These are phyloP conservation scores for Etheostoma perlongum DNA, from an alignment of 2,797 vertebrate genomes.

Conservation along the genomic window DNA sequence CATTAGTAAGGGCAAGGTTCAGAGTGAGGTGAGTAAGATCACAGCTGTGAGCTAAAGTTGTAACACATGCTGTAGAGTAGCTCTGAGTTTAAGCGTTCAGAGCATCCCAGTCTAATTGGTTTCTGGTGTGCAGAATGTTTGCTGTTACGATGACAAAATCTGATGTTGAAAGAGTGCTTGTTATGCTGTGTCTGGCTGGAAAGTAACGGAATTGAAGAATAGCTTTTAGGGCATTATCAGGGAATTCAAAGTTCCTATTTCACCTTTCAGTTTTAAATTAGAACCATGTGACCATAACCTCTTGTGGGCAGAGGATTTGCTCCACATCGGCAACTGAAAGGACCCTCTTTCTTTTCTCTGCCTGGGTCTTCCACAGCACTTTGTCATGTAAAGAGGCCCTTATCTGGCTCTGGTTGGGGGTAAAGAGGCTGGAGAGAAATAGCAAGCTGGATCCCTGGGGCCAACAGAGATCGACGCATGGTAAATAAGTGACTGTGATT, in stretches of 20 bases:
- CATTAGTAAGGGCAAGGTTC: slow-evolving; percentile 52
- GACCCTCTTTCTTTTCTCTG: slow-evolving; percentile 69
- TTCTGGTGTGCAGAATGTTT: slow-evolving; percentile 34
- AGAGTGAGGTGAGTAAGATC: slow-evolving; percentile 35
- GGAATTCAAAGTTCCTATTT: slow-evolving; percentile 54
- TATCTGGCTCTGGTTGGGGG: slow-evolving; percentile 76
- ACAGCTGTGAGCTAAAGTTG: slow-evolving; percentile 42
- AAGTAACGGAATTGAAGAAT: slow-evolving; percentile 6
- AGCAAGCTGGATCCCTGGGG: slow-evolving; percentile 66
- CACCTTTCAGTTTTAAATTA: slow-evolving; percentile 72
- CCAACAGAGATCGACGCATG: slow-evolving; percentile 68
- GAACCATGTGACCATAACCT: slow-evolving; percentile 72
- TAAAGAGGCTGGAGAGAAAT: slow-evolving; percentile 65
- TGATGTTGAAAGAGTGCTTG: slow-evolving; percentile 17
- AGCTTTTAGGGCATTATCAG: slow-evolving; percentile 13
- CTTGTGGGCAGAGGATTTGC: slow-evolving; percentile 71
- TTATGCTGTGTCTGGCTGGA: slow-evolving; percentile 16
- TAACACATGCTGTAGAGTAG: slow-evolving; percentile 20
- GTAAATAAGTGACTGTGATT: slow-evolving; percentile 83
- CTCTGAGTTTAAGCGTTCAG: slow-evolving; percentile 8
- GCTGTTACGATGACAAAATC: slow-evolving; percentile 8
- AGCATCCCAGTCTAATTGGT: slow-evolving; percentile 28
- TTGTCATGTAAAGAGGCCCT: slow-evolving; percentile 88
- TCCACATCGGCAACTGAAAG: slow-evolving; percentile 72
- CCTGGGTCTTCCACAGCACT: slow-evolving; percentile 77